Evolutionary conservation across 2,888 invertebrate species (phyloP), one percentile per base, ranked within the genome.

Genomic region (Petrolisthes manimaculis): DNA sequence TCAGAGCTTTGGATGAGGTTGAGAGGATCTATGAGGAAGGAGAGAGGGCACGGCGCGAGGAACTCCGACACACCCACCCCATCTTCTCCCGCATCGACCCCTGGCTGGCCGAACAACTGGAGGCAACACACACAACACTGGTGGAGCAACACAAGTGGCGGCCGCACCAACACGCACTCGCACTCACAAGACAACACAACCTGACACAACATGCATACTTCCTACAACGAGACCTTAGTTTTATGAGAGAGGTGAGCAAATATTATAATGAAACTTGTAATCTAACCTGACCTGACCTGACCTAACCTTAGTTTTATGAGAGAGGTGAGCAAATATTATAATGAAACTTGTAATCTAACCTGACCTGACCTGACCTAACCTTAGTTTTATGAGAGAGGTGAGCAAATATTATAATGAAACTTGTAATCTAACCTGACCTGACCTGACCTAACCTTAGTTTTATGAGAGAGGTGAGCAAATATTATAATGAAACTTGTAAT

Each of bases 281-380:
- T n/a, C n/a, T n/a, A n/a, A n/a, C n/a, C n/a, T n/a, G n/a, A n/a
- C n/a, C n/a, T n/a, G n/a, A n/a, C n/a, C n/a, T n/a, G n/a, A n/a
- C n/a, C n/a, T n/a, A n/a, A 96, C 95, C 95, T 96, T 95, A 95
- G 96, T 86, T 94, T 96, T 95, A 96, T 96, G 95, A 96, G 96
- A 95, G 96, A 96, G 89, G 61, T 61, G 61, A 61, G 61, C 61
- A 9, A 61, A 3, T n/a, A n/a, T n/a, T n/a, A n/a, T n/a, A n/a
- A n/a, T n/a, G n/a, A n/a, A n/a, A n/a, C n/a, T n/a, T n/a, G n/a
- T n/a, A n/a, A n/a, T n/a, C n/a, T n/a, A n/a, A n/a, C n/a, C n/a
- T n/a, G n/a, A n/a, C n/a, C n/a, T n/a, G n/a, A n/a, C n/a, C n/a
- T n/a, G n/a, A n/a, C n/a, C n/a, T n/a, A n/a, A 96, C 95, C 95